These are phyloP conservation scores for Rousettus madagascariensis DNA, from an alignment of 2,797 vertebrate genomes.

Conservation along the genomic window DNA sequence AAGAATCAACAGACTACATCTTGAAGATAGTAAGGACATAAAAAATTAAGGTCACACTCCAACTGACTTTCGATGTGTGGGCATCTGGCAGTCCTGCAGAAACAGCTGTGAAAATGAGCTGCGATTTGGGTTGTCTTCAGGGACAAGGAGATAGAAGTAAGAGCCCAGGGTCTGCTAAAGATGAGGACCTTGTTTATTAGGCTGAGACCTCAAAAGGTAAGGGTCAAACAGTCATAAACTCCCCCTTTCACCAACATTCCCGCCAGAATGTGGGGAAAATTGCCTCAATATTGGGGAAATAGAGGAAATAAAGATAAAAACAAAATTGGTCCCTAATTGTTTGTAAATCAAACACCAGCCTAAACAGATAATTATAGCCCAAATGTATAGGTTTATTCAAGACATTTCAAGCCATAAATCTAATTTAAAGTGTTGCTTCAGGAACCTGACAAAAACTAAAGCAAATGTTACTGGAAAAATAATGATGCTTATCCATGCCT, in stretches of 20 bases:
- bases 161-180: not conserved
- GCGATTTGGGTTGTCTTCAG: not conserved
- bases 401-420: not conserved
- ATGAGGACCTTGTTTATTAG: not conserved
- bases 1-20: not conserved
- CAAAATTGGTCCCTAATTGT: not conserved
- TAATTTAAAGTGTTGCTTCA: not conserved
- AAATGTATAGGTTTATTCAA: not conserved
- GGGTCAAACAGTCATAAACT: not conserved
- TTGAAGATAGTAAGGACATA: not conserved
- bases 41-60: not conserved
- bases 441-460: not conserved
- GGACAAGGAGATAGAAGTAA: accelerated
- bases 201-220: not conserved
- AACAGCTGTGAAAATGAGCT: not conserved
- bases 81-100: not conserved
- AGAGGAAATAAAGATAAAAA: not conserved
- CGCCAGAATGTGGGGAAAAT: not conserved
- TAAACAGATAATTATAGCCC: not conserved
- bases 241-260: not conserved
- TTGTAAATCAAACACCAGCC: not conserved
- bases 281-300: not conserved
- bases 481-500: not conserved
- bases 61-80: not conserved
- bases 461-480: not conserved